Base-by-base conservation (phyloP, 2,888 invertebrate genomes). In the Athetis lepigone region DNA sequence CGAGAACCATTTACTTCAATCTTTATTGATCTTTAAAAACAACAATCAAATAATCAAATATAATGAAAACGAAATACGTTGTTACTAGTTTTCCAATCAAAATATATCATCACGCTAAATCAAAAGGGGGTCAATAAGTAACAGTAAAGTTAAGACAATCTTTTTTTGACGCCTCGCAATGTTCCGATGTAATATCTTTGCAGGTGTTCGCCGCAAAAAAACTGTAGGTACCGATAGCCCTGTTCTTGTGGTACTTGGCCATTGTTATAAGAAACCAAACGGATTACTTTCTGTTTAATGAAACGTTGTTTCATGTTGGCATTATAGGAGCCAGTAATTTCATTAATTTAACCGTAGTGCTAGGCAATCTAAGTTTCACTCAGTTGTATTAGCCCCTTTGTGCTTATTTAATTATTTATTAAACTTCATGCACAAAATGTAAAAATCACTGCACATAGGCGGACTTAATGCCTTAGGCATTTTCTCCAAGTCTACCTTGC, bases 121-220 rank as follows among this genome's bases (percentile, higher is more conserved):
- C 36, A 61, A 50, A 78, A 70, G 61, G 47, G 50, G 76, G 81
- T 81, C 81, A 79, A 64, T 67, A 54, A 64, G 39, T 79, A 79
- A 79, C 81, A 65, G 79, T 79, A 75, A 69, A 80, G 73, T 77
- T 60, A 64, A 70, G 54, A 56, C 58, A 70, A 68, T 63, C 71
- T 70, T 68, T 79, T 64, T 73, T 61, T 70, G 68, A 72, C 67
- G 63, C 69, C 51, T 54, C 59, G 9, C 52, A 47, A 49, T 55
- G 40, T 39, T 18, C 36, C 37, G 65, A 49, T 46, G 50, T 9
- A 13, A 55, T 58, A 57, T 55, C 50, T 64, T 50, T 19, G 54
- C 73, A 65, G 73, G 67, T 66, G 77, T 63, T 57, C 51, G 23
- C 7, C 1, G 23, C 42, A 50, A 71, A 62, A 71, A 62, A 71